phyloP scores from a whole-genome alignment of 1,140 invertebrate species.

The Drosophila guanche region DNA sequence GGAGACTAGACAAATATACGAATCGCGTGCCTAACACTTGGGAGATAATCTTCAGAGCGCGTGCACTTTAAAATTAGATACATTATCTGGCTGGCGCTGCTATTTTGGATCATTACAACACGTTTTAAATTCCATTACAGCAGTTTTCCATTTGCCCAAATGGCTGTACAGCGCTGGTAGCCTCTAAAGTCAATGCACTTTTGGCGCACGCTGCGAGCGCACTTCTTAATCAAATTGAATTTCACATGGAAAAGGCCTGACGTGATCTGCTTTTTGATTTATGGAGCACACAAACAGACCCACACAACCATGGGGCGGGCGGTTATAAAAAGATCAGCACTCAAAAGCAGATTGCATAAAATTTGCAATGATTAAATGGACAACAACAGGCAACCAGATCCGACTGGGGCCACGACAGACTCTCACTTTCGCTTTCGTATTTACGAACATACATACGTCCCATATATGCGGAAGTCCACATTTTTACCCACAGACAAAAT shows the following conservation, averaged over 20 bases:
- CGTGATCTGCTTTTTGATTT: slow-evolving; percentile 62
- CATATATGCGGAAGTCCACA: slow-evolving; percentile 61
- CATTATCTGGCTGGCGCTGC: slow-evolving; percentile 7
- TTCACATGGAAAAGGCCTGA: slow-evolving; percentile 31
- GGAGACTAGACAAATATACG: slow-evolving; percentile 22
- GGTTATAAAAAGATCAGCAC: slow-evolving; percentile 67
- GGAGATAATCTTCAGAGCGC: slow-evolving; percentile 11
- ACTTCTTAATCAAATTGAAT: slow-evolving; percentile 52
- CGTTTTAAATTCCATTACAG: slow-evolving; percentile 10
- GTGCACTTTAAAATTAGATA: slow-evolving; percentile 17
- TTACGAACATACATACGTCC: not conserved
- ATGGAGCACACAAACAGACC: slow-evolving; percentile 47
- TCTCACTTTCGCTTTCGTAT: slow-evolving; percentile 65
- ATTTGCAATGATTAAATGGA: slow-evolving; percentile 78
- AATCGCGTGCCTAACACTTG: slow-evolving; percentile 36
- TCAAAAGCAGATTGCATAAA: slow-evolving; percentile 75
- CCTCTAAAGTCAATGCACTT: slow-evolving; percentile 68
- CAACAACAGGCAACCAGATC: slow-evolving; percentile 34
- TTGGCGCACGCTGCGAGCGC: slow-evolving; percentile 39
- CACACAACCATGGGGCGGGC: slow-evolving; percentile 15
- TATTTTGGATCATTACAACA: slow-evolving; percentile 10
- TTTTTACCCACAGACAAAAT: slow-evolving; percentile 10
- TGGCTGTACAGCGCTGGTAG: not conserved
- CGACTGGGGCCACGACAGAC: slow-evolving; percentile 5
- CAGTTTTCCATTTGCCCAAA: slow-evolving; percentile 31